A percentile compares a stretch with the other conserved stretches of the same genome.
Conservation (phyloP, 2,113 vertebrate genomes). For the Chaetodon auriga region DNA sequence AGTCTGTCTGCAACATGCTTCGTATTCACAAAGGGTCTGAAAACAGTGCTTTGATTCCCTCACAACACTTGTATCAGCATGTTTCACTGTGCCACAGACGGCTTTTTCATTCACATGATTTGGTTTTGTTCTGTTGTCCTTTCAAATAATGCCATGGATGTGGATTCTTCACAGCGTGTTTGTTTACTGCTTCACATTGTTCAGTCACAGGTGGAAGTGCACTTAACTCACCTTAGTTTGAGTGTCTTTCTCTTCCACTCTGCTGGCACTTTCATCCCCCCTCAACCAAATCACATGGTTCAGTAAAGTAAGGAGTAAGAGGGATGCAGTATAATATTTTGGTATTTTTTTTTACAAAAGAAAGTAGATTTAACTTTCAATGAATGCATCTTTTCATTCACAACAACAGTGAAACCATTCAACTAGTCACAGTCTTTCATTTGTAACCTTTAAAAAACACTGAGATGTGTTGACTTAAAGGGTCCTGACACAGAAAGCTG, state of each 20-base stretch:
- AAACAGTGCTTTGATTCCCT: constrained; percentile 54
- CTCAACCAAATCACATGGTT: neutral
- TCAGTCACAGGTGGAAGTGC: neutral
- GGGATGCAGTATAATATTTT: neutral
- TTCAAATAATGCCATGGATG: constrained; percentile 36
- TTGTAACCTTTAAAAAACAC: neutral
- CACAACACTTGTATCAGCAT: constrained; percentile 33
- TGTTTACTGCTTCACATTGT: constrained; percentile 11
- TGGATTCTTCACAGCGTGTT: constrained; percentile 5
- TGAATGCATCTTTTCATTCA: too few species aligned
- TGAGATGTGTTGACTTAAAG: too few species aligned
- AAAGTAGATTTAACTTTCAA: neutral
- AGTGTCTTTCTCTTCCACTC: neutral
- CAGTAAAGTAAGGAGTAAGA: neutral
- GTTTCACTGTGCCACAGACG: constrained; percentile 22
- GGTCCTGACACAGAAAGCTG: too few species aligned
- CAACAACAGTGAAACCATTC: neutral
- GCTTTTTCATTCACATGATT: constrained; percentile 29
- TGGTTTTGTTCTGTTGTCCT: constrained; percentile 41
- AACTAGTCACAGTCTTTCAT: neutral
- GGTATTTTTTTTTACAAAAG: constrained; percentile 7
- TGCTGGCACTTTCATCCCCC: neutral
- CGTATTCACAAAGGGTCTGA: constrained; percentile 60
- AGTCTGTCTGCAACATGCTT: constrained; percentile 61
- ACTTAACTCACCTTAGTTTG: neutral